These are phyloP conservation scores for Sebastes baramenuke DNA, from an alignment of 2,797 vertebrate genomes.

Conservation along the genomic window DNA sequence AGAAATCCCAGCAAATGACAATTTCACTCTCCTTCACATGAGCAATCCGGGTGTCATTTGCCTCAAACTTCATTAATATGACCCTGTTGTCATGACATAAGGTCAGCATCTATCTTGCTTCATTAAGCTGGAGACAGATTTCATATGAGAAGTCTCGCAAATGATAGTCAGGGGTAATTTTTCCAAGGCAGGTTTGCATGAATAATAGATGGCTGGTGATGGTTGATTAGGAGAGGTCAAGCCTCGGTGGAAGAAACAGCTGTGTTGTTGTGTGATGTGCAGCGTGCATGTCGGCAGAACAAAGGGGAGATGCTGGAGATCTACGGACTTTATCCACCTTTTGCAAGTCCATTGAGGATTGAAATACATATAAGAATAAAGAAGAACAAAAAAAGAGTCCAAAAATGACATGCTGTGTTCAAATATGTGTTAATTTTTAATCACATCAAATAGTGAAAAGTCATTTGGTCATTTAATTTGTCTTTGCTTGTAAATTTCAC, in stretches of 20 bases:
- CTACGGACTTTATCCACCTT: not conserved
- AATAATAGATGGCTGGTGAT: conserved; percentile 58
- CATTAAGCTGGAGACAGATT: conserved; percentile 67
- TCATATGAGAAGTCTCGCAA: conserved; percentile 49
- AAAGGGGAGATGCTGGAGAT: not conserved
- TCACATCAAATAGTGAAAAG: conserved; percentile 66
- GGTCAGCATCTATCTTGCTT: conserved; percentile 57
- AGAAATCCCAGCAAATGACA: not conserved
- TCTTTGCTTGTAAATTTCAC: conserved; percentile 65
- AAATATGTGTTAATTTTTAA: conserved; percentile 18
- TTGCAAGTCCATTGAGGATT: not conserved
- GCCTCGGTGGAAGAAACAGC: conserved; percentile 30
- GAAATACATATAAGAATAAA: not conserved
- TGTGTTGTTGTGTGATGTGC: conserved; percentile 24
- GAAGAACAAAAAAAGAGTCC: not conserved
- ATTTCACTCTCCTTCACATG: not conserved
- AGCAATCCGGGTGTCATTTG: not conserved
- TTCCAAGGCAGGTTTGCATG: conserved; percentile 53
- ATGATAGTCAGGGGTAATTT: conserved; percentile 60
- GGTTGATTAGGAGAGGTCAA: conserved; percentile 50
- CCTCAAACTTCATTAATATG: conserved; percentile 38
- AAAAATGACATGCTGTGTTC: not conserved
- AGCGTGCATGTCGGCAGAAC: not conserved
- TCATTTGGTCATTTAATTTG: conserved; percentile 60
- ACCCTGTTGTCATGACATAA: conserved; percentile 34